phyloP scores from a whole-genome alignment of 2,113 vertebrate species.

The Gadus macrocephalus region DNA sequence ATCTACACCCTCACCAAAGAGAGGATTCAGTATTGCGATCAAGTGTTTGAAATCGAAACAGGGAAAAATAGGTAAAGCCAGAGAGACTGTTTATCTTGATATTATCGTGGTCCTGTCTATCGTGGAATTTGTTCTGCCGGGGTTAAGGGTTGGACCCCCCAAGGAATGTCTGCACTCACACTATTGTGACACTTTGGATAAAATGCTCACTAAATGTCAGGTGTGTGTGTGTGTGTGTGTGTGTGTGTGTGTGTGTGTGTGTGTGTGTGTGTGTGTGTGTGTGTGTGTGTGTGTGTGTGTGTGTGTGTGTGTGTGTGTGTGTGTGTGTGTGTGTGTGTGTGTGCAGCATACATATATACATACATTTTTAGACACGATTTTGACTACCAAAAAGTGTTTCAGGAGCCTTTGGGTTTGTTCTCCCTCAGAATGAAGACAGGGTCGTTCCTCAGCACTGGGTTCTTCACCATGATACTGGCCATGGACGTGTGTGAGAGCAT shows the following conservation, averaged over 20 bases:
- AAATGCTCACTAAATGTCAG: no score
- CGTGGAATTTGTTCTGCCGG: neutral
- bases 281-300: no score
- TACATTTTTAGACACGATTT: neutral
- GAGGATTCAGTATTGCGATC: constrained; percentile 83
- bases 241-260: no score
- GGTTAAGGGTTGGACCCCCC: no score
- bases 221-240: no score
- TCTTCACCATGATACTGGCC: constrained; percentile 93
- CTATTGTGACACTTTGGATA: no score
- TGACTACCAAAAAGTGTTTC: neutral
- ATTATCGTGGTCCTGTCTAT: neutral
- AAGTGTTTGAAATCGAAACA: constrained; percentile 88
- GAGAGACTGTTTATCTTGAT: neutral
- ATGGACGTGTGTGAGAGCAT: constrained; percentile 87
- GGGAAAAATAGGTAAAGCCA: constrained; percentile 87
- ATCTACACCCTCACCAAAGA: constrained; percentile 82
- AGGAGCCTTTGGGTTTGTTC: constrained; percentile 4
- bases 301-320: neutral
- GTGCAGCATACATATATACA: neutral
- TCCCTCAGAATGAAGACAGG: constrained; percentile 83
- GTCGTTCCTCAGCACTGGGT: constrained; percentile 92
- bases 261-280: neutral
- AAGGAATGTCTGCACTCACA: no score
- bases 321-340: neutral